Base-by-base conservation (phyloP, 2,797 vertebrate species). In the Myotis planiceps region DNA sequence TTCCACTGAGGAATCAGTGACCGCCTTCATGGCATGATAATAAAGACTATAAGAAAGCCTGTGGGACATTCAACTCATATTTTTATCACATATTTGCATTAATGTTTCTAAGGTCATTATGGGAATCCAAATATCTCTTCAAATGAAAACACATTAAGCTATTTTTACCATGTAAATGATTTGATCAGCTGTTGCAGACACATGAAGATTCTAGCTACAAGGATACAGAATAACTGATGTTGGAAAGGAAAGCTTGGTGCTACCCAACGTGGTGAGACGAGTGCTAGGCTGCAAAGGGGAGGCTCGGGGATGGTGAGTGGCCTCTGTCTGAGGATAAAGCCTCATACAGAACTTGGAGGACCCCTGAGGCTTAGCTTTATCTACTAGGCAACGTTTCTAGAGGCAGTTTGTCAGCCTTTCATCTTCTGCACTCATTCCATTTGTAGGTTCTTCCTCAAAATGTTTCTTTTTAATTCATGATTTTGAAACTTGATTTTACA, bases 31-130 rank as follows among this genome's bases (percentile, higher is more conserved):
- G n/a, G 1, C 53, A 10, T 78, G 39, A 60, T 90, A 85, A 96
- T 65, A 84, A 72, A 81, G 25, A 75, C 47, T 37, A 68, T 8
- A 32, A 81, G 53, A 90, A 92, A 87, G 8, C 6, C 4, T 23
- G 4, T 69, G 39, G 91, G 80, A 80, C 16, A 66, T 49, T 92
- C 78, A 16, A 68, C 13, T 86, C 27, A 34, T 82, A 63, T 92
- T 92, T 97, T 86, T 92, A 74, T 89, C 60, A 66, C 37, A 81
- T 47, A 80, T 97, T 92, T 91, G 21, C 65, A 72, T 94, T 78
- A 72, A 58, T 3, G n/a, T 87, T 88, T 93, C 58, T 87, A 60
- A 95, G 53, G 45, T 65, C n/a, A 58, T 91, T 93, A 89, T 89
- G 34, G 87, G 76, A 93, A n/a, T 87, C 21, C 76, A 90, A 91